Evolutionary conservation across 2,797 vertebrate species (phyloP), one percentile per base, ranked within the genome.

Genomic region (Simalia tracyae): DNA sequence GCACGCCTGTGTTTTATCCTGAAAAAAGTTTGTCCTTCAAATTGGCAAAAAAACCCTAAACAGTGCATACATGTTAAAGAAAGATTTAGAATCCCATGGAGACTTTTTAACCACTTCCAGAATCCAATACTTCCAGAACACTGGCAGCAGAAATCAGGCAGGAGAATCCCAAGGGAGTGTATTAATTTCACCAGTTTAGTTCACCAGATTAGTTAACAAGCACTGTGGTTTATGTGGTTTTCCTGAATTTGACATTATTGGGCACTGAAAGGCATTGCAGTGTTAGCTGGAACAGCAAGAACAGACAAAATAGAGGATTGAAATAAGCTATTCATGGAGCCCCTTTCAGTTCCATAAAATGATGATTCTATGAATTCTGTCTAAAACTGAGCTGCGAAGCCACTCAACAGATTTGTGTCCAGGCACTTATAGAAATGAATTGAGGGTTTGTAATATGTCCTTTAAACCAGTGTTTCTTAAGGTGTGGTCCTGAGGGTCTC

Each of bases 191-290:
- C 96, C 88, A 94, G 68, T 61, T 19, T 93, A 96, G 96, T 42
- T 42, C 42, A 42, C 42, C 42, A 42, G 95, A 92, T 95, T 95
- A 92, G 91, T 93, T 96, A 95, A 97, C 94, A 91, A 95, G 89
- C 4, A 50, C 91, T 96, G 95, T 89, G 93, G 94, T 54, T 94
- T 26, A 2, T 94, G 94, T 94, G 93, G 93, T 95, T 97, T 97
- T 96, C 94, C 95, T 96, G 42, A 95, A 64, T 96, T 97, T 96
- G 90, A 93, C 36, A 93, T 90, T 94, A 95, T 95, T 95, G 94
- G 94, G 76, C 66, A 46, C 90, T 93, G 63, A 89, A 90, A 92
- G 81, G 92, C 36, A 59, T 64, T 26, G 26, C 5, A 72, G 91
- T 90, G 96, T 92, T 96, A 96, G 86, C 66, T 85, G 93, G 56